Base-by-base conservation (phyloP, 2,113 vertebrate genomes). In the Megaceryle torquata region DNA sequence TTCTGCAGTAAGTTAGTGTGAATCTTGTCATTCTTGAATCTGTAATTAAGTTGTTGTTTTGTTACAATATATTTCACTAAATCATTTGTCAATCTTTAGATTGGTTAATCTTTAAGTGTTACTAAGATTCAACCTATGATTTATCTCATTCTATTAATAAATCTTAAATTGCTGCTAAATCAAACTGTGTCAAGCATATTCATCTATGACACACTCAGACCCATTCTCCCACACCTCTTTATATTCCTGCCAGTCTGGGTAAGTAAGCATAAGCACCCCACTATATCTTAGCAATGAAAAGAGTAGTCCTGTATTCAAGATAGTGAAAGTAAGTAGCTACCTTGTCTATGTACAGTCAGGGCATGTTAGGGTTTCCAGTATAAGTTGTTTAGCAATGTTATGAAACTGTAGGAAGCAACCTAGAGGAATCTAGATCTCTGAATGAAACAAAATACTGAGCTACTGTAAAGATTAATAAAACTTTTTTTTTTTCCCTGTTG, bases 401-500 rank as follows among this genome's bases (percentile, higher is more conserved):
- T n/a, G 19, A 17, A 84, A 50, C 18, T 50, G 20, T 29, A n/a
- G 18, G 25, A 84, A 74, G 25, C 10, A 68, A 75, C 54, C 25
- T 19, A 35, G 25, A 71, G 11, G 21, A 88, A 59, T 46, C 10
- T 53, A 56, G 6, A 35, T 22, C 15, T 48, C 39, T 56, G 21
- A 43, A 6, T 9, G 76, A 68, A 91, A 28, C 3, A 78, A 78
- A 78, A 57, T 51, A 41, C 5, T 18, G 1, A 43, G 2, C n/a
- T 82, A 35, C 15, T 35, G 25, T 20, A 64, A 54, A 35, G 21
- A 56, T 46, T 53, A 67, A 26, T 50, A 15, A 1, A 29, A 21
- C 10, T 2, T 11, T 21, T 0, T 2, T 15, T n/a, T 57, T 63
- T 75, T 20, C 24, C 13, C 11, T 25, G 2, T 25, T 57, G 15